Percentiles rank a stretch among this genome's conserved stretches.
phyloP scores from a whole-genome alignment of 2,113 vertebrate genomes.

The Mesitornis unicolor region DNA sequence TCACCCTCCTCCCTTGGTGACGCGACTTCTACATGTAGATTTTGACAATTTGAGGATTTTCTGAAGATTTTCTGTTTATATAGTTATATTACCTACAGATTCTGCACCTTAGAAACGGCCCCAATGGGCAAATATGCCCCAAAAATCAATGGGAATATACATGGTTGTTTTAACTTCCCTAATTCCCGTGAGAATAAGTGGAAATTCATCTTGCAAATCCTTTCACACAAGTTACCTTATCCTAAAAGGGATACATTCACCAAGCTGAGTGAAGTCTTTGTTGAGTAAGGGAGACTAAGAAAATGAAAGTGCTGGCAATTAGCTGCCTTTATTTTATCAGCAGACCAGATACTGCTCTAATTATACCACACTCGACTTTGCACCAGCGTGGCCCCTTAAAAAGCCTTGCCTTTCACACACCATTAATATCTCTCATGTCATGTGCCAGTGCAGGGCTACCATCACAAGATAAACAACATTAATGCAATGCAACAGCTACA shows the following conservation, averaged over 20 bases:
- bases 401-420: neutral
- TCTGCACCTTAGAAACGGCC: neutral
- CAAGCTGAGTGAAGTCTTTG: neutral
- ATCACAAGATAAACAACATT: neutral
- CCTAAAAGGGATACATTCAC: neutral
- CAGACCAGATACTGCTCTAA: neutral
- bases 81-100: neutral
- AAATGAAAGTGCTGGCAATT: neutral
- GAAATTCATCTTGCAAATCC: neutral
- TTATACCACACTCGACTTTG: neutral
- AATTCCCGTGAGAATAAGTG: neutral
- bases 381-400: neutral
- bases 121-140: neutral
- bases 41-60: neutral
- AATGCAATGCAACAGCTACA: constrained; percentile 20
- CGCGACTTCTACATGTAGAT: neutral
- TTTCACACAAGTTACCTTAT: neutral
- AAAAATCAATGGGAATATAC: neutral
- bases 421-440: neutral
- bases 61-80: neutral
- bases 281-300: neutral
- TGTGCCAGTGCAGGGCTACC: neutral
- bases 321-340: neutral
- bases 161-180: neutral
- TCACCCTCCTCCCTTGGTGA: neutral